phyloP scores from a whole-genome alignment of 2,797 vertebrate species.

The Mormyrus hasselquistii region DNA sequence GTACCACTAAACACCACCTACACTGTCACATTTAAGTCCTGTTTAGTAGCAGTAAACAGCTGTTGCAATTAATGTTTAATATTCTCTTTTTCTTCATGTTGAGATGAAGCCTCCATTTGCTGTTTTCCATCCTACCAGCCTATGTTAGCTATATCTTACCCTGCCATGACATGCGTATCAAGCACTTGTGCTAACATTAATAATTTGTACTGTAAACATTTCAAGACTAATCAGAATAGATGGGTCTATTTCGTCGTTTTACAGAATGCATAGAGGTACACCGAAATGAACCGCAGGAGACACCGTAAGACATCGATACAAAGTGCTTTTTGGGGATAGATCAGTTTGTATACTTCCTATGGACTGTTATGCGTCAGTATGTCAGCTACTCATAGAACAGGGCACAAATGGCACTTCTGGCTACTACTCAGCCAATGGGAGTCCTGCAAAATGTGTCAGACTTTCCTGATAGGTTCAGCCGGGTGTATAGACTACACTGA shows the following conservation, averaged over 20 bases:
- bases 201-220: slow-evolving; percentile 67
- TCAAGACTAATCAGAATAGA: slow-evolving; percentile 51
- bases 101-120: slow-evolving; percentile 15
- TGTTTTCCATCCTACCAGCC: background rate
- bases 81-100: slow-evolving; percentile 23
- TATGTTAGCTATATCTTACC: background rate
- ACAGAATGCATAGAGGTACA: slow-evolving; percentile 64
- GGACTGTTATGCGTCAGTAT: background rate
- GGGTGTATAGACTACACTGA: background rate
- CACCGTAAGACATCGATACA: background rate
- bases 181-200: slow-evolving; percentile 53
- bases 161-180: background rate
- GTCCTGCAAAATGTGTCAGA: background rate
- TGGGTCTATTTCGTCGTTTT: slow-evolving; percentile 36
- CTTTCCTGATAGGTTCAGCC: background rate
- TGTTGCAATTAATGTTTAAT: background rate
- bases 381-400: background rate
- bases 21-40: background rate
- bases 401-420: background rate
- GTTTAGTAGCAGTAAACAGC: background rate
- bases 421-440: background rate
- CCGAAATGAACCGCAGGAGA: background rate
- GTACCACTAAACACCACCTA: slow-evolving; percentile 27
- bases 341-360: background rate
- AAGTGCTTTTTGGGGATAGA: slow-evolving; percentile 29